These are phyloP conservation scores for Drosophila subsilvestris DNA, from an alignment of 2,888 invertebrate genomes.

Conservation along the genomic window DNA sequence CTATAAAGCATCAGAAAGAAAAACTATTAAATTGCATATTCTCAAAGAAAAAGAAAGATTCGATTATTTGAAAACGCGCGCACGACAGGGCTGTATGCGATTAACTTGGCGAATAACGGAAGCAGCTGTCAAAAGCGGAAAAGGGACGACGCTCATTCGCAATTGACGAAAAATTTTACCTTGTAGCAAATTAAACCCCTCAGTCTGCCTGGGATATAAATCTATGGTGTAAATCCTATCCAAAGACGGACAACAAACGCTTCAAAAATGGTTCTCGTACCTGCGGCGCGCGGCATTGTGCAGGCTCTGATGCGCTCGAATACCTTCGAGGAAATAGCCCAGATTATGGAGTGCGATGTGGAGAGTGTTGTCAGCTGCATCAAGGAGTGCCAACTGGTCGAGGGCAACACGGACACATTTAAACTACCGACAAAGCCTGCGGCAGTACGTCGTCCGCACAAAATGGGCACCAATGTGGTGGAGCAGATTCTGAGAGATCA, in stretches of 20 bases:
- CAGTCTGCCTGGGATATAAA: conserved; percentile 21
- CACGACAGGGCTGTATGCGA: neutral
- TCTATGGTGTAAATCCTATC: neutral
- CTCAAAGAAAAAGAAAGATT: conserved; percentile 34
- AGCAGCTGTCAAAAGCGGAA: neutral
- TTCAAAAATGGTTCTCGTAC: conserved; percentile 26
- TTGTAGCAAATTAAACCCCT: too few species aligned
- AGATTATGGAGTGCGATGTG: conserved; percentile 62
- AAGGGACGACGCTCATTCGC: neutral
- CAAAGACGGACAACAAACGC: neutral
- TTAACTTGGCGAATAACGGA: neutral
- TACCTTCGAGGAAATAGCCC: conserved; percentile 54
- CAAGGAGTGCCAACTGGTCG: conserved; percentile 18
- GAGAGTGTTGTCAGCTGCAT: conserved; percentile 54
- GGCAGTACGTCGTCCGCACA: conserved; percentile 35
- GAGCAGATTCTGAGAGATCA: conserved; percentile 48
- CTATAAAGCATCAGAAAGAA: conserved; percentile 49
- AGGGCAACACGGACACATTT: conserved; percentile 29
- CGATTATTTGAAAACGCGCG: neutral
- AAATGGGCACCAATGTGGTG: conserved; percentile 63
- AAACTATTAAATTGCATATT: conserved; percentile 73
- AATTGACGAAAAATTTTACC: too few species aligned
- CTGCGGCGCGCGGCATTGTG: conserved; percentile 38
- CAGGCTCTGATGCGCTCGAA: conserved; percentile 41
- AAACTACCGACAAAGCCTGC: conserved; percentile 26